These are phyloP conservation scores for Apamea crenata DNA, from an alignment of 2,888 invertebrate species.

Conservation along the genomic window DNA sequence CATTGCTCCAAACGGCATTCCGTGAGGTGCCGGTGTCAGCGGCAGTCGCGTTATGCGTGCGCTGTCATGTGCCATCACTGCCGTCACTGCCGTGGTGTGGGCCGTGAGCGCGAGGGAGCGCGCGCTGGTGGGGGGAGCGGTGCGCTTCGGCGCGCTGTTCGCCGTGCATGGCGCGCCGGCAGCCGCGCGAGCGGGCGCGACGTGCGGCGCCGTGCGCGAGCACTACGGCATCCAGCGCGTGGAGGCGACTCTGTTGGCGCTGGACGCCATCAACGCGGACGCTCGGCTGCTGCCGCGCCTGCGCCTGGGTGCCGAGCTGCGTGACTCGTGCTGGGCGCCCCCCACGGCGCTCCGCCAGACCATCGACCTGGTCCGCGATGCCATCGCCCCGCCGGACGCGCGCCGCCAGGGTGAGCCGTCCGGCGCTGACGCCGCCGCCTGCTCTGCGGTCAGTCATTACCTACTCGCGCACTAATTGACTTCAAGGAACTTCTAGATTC, in stretches of 20 bases:
- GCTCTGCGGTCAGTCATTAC: conserved; percentile 31
- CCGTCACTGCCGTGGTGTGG: conserved; percentile 67
- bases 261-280: conserved; percentile 92
- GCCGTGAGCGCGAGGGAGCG: conserved; percentile 68
- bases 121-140: conserved; percentile 83
- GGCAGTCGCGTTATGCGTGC: conserved; percentile 14
- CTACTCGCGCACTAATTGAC: neutral
- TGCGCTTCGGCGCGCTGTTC: conserved; percentile 90
- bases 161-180: conserved; percentile 89
- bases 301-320: conserved; percentile 92
- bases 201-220: conserved; percentile 90
- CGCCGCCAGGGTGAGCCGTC: conserved; percentile 16
- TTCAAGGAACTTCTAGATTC: neutral
- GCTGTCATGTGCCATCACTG: neutral
- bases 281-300: conserved; percentile 89
- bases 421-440: neutral
- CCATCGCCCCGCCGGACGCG: conserved; percentile 84
- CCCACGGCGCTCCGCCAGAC: conserved; percentile 94
- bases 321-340: conserved; percentile 96
- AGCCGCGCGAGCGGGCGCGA: conserved; percentile 68
- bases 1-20: neutral
- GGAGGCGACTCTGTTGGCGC: conserved; percentile 90
- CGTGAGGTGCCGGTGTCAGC: neutral
- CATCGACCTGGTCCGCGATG: conserved; percentile 93
- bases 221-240: conserved; percentile 94